Conservation (phyloP, 2,113 vertebrate species). For the Pachyramphus minor region DNA sequence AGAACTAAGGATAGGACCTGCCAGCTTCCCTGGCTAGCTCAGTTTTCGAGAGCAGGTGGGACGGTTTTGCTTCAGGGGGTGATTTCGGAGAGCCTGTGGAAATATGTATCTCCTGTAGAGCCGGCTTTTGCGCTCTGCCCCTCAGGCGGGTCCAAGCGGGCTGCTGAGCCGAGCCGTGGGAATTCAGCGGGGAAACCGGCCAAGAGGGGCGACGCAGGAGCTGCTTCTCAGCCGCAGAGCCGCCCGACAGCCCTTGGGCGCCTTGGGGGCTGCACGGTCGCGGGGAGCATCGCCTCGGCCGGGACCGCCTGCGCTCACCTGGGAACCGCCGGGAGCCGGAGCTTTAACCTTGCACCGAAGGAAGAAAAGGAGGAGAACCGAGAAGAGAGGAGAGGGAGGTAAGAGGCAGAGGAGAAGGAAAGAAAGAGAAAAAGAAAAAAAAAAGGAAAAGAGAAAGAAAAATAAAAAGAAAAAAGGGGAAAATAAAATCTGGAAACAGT, state of each 20-base stretch:
- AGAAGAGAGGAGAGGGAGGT: too few relatives aligned
- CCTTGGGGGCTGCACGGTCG: rapidly evolving
- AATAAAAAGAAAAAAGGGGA: rapidly evolving
- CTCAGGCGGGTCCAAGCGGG: background rate
- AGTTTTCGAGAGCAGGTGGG: background rate
- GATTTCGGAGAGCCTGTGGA: background rate
- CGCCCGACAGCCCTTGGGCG: rapidly evolving
- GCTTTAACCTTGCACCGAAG: background rate
- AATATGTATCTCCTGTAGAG: background rate
- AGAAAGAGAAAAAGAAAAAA: rapidly evolving
- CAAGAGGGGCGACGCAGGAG: background rate
- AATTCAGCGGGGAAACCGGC: background rate
- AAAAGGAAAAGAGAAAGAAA: too few relatives aligned
- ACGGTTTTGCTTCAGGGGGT: background rate
- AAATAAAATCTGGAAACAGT: background rate
- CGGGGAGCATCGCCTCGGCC: background rate
- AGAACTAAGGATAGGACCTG: background rate
- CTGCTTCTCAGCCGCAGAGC: background rate
- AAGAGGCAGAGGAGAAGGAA: rapidly evolving
- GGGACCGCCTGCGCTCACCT: background rate
- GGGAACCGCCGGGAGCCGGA: background rate
- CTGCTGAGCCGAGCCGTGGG: background rate
- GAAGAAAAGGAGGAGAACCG: background rate
- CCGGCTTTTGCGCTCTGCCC: rapidly evolving
- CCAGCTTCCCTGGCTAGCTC: background rate